Percentiles rank a stretch among this genome's conserved stretches.
phyloP scores from a whole-genome alignment of 2,888 invertebrate species.

The Ormyrus thymus region DNA sequence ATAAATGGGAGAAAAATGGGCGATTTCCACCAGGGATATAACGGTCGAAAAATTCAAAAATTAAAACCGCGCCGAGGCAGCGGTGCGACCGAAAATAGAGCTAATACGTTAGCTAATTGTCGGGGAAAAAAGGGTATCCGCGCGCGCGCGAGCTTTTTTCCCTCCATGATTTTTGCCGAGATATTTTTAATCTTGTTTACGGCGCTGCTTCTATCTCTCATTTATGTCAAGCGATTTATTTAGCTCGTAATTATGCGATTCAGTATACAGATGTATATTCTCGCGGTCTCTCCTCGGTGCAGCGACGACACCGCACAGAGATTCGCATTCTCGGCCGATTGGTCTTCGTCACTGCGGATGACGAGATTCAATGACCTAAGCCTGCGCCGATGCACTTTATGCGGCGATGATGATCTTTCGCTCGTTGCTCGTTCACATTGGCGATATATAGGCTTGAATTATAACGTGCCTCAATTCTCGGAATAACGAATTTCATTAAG shows the following conservation, averaged over 20 bases:
- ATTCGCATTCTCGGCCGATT: slow-evolving; percentile 9
- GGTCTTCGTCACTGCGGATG: slow-evolving; percentile 24
- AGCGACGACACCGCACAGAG: neutral
- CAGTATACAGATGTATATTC: neutral
- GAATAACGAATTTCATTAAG: slow-evolving; percentile 9
- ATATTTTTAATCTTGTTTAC: slow-evolving; percentile 23
- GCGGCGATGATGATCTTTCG: neutral
- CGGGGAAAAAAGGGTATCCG: no score
- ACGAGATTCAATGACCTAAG: slow-evolving; percentile 49
- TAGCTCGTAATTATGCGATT: slow-evolving; percentile 29
- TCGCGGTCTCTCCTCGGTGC: neutral
- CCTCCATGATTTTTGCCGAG: neutral
- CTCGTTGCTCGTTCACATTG: neutral
- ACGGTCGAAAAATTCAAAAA: no score
- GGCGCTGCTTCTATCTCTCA: slow-evolving; percentile 12
- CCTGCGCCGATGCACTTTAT: slow-evolving; percentile 9
- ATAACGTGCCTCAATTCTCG: neutral
- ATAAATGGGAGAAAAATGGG: no score
- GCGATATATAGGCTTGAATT: neutral
- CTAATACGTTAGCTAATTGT: no score
- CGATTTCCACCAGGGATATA: no score
- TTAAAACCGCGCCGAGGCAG: no score
- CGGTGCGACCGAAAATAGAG: no score
- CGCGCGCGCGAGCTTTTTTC: no score
- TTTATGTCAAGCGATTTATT: slow-evolving; percentile 22